phyloP scores from a whole-genome alignment of 2,888 invertebrate species.

The Iselma pallidipennis region DNA sequence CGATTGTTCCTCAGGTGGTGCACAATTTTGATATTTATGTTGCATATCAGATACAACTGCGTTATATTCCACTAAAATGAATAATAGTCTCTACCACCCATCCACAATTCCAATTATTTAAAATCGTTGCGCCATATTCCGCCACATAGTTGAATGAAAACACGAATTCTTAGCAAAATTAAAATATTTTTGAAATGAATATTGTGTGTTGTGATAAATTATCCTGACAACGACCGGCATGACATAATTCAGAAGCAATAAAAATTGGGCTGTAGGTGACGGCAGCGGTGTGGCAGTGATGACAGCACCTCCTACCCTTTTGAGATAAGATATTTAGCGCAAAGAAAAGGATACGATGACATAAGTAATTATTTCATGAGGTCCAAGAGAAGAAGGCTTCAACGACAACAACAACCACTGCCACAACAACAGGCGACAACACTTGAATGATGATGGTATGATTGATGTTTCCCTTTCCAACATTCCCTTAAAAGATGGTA shows the following conservation, averaged over 20 bases:
- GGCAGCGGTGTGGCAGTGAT: not conserved
- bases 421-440: not conserved
- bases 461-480: conserved; percentile 45
- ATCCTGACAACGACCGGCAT: not conserved
- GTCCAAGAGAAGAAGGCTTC: conserved; percentile 21
- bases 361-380: conserved; percentile 33
- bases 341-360: conserved; percentile 5
- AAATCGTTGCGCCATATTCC: not conserved
- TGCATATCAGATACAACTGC: not conserved
- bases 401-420: conserved; percentile 11
- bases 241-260: conserved; percentile 26
- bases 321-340: conserved; percentile 18
- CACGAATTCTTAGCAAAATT: not conserved
- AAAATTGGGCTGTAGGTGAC: conserved; percentile 6
- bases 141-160: too few species aligned
- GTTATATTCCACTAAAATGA: not conserved
- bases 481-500: conserved; percentile 40
- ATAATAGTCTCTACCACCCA: not conserved
- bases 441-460: conserved; percentile 39
- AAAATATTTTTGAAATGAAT: not conserved
- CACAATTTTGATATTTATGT: conserved; percentile 1
- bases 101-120: not conserved
- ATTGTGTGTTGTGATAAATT: conserved; percentile 16
- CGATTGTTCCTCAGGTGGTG: conserved; percentile 1
- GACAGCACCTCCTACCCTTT: conserved; percentile 6